Base-by-base conservation (phyloP, 1,140 invertebrate species). In the Ostrea denselamellosa region DNA sequence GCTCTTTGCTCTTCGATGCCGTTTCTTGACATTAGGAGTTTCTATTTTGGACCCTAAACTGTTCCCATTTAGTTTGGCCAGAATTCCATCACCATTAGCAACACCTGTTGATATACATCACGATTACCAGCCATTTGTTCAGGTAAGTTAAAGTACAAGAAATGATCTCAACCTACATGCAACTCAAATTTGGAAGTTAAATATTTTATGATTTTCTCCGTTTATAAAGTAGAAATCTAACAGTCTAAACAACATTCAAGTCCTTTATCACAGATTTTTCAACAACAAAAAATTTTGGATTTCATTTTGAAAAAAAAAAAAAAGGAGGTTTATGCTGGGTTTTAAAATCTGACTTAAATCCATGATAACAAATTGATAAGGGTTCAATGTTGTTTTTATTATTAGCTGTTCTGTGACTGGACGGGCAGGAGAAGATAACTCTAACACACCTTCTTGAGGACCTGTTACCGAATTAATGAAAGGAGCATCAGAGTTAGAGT, bases 1-100 rank as follows among this genome's bases (percentile, higher is more conserved):
- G 92, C 94, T 95, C 88, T 95, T 95, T 0, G 93, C 94, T 86
- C 94, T 68, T 86, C 93, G 91, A 90, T 95, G 95, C 28, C 94
- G 85, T 90, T 95, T 95, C 89, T 95, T 95, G 1, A 94, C 97
- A 93, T 97, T 97, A 0, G 97, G 97, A 1, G 97, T 98, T 94
- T 98, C 97, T 84, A 93, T 92, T 92, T 95, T 95, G 87, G 93
- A 93, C 77, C 91, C 86, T 83, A 91, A 52, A 81, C 88, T 90
- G 84, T 88, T 92, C 89, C 92, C 93, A 89, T 93, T 92, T 89
- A 93, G 84, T 89, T 93, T 93, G 58, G 90, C 90, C 68, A 93
- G 90, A 88, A 91, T 86, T 65, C 91, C 89, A 89, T 92, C 91
- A 19, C 92, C 92, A 90, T 92, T 92, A 14, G 90, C 88, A 51